Conservation (phyloP, 2,888 invertebrate species). For the Callimorpha dominula region DNA sequence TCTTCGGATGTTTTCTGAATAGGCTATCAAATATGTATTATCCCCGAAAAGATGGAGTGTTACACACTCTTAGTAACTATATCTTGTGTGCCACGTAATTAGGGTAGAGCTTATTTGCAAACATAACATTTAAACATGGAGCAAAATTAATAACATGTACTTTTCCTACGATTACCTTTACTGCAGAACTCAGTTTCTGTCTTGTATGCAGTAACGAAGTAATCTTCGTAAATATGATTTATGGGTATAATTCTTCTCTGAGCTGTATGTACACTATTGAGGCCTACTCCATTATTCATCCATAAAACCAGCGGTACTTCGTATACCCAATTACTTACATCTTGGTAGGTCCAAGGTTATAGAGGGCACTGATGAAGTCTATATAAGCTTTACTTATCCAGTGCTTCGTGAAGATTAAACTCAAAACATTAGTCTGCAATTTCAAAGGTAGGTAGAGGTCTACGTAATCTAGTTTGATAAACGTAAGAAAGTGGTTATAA, state of each 20-base stretch:
- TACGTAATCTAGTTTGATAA: slow-evolving; percentile 19
- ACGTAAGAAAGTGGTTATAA: neutral
- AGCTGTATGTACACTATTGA: neutral
- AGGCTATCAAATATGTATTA: too few relatives aligned
- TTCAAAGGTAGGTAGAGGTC: slow-evolving; percentile 1
- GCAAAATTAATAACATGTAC: neutral
- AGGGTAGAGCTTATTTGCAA: too few relatives aligned
- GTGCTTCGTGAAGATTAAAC: slow-evolving; percentile 44
- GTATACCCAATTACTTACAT: slow-evolving; percentile 10
- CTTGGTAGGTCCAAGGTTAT: slow-evolving; percentile 21
- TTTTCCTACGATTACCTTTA: neutral
- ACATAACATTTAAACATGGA: too few relatives aligned
- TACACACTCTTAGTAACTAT: too few relatives aligned
- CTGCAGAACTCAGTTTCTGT: neutral
- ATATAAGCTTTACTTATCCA: slow-evolving; percentile 42
- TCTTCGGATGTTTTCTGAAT: too few relatives aligned
- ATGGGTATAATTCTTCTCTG: neutral
- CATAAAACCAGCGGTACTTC: slow-evolving; percentile 2
- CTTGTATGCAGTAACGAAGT: neutral
- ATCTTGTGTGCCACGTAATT: too few relatives aligned
- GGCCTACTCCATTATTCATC: slow-evolving; percentile 9
- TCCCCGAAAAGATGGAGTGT: too few relatives aligned
- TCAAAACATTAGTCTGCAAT: slow-evolving; percentile 23
- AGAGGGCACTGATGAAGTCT: slow-evolving; percentile 9
- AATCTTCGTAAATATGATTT: neutral